Conservation (phyloP, 2,797 vertebrate species). For the Falco biarmicus region DNA sequence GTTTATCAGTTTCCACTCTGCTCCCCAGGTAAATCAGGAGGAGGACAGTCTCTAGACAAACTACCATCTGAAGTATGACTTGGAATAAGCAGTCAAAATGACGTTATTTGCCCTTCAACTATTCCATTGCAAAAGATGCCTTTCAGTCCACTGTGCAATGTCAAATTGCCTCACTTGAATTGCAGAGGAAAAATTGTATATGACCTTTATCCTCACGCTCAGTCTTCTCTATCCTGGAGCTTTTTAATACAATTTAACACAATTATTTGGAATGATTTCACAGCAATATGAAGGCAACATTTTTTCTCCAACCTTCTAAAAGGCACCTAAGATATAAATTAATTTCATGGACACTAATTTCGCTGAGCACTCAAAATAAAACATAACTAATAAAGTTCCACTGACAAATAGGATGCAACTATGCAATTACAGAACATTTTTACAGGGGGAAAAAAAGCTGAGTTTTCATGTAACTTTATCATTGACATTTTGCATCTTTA, state of each 20-base stretch:
- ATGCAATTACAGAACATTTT: not conserved
- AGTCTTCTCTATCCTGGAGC: conserved; percentile 16
- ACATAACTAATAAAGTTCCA: not conserved
- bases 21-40: not conserved
- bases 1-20: not conserved
- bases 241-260: conserved; percentile 32
- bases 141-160: conserved; percentile 28
- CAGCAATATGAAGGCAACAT: not conserved
- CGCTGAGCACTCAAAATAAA: conserved; percentile 27
- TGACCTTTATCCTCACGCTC: conserved; percentile 47
- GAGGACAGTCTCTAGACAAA: not conserved
- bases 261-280: conserved; percentile 51
- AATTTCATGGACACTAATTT: conserved; percentile 48
- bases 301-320: conserved; percentile 27
- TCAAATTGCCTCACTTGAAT: conserved; percentile 22
- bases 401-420: not conserved
- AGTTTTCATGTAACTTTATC: not conserved
- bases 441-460: not conserved
- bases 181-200: not conserved
- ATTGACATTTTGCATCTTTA: not conserved
- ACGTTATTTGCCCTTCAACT: not conserved
- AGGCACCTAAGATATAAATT: conserved; percentile 18
- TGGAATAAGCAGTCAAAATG: not conserved
- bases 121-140: not conserved
- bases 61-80: not conserved